These are phyloP conservation scores for Pogoniulus pusillus DNA, from an alignment of 2,797 vertebrate genomes.

Conservation along the genomic window DNA sequence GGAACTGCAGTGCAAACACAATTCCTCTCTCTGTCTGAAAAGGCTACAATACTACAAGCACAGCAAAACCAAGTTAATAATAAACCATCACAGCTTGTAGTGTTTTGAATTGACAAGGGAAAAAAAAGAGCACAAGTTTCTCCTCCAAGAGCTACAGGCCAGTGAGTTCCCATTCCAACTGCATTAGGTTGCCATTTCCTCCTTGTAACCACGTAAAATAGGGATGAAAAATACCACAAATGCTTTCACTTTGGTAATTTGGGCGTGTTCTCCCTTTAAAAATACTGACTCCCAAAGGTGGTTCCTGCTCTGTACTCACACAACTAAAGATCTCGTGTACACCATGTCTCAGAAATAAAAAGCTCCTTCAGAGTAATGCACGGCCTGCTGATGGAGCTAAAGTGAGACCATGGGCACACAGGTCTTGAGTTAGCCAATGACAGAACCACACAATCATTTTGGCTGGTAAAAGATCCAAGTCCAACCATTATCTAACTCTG, in stretches of 20 bases:
- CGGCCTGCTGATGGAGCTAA: not conserved
- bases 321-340: rapidly evolving
- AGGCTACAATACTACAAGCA: not conserved
- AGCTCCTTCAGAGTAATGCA: not conserved
- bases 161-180: not conserved
- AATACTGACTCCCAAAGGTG: not conserved
- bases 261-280: not conserved
- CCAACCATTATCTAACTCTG: too few species aligned
- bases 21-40: not conserved
- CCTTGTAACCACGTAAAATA: not conserved
- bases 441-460: too few species aligned
- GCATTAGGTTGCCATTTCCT: not conserved
- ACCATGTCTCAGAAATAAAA: not conserved
- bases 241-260: not conserved
- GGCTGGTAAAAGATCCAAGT: too few species aligned
- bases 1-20: not conserved
- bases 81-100: not conserved
- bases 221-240: not conserved
- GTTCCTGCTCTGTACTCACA: not conserved
- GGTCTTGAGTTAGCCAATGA: not conserved
- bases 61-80: not conserved
- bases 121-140: not conserved
- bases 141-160: not conserved
- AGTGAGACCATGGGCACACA: not conserved
- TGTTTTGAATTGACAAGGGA: not conserved